phyloP scores from a whole-genome alignment of 2,888 invertebrate species.

The Rotaria magnacalcarata region DNA sequence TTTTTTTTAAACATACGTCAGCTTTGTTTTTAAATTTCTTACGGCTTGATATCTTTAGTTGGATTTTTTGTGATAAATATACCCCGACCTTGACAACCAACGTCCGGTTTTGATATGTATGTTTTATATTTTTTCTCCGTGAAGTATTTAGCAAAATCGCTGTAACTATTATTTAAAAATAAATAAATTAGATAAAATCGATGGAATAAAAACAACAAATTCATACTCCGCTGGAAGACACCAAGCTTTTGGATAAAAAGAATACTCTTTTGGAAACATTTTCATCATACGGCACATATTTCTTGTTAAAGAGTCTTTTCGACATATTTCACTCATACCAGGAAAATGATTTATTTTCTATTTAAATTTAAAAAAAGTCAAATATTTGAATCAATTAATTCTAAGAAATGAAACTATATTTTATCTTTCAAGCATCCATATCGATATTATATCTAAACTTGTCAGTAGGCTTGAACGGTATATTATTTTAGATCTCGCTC shows the following conservation, averaged over 20 bases:
- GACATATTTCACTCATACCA: conserved; percentile 79
- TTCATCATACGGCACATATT: conserved; percentile 84
- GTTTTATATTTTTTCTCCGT: conserved; percentile 69
- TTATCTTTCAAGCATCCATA: too few relatives aligned
- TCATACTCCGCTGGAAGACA: conserved; percentile 79
- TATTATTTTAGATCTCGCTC: too few relatives aligned
- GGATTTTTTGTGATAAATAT: conserved; percentile 78
- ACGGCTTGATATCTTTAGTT: conserved; percentile 70
- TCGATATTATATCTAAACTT: too few relatives aligned
- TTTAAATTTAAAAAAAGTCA: background rate
- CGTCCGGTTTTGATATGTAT: conserved; percentile 84
- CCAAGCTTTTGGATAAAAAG: conserved; percentile 88
- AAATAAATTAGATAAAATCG: background rate
- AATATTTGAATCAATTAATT: background rate
- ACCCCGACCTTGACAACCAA: conserved; percentile 82
- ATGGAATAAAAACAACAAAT: background rate
- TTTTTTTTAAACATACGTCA: background rate
- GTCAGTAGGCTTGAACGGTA: too few relatives aligned
- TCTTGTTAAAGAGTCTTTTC: conserved; percentile 80
- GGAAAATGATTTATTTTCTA: conserved; percentile 84
- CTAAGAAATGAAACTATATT: background rate
- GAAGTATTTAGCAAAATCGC: conserved; percentile 64
- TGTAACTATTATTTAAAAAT: conserved; percentile 49
- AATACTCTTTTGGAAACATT: conserved; percentile 80
- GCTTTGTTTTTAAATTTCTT: background rate